Base-by-base conservation (phyloP, 2,113 vertebrate genomes). In the Morone chrysops region DNA sequence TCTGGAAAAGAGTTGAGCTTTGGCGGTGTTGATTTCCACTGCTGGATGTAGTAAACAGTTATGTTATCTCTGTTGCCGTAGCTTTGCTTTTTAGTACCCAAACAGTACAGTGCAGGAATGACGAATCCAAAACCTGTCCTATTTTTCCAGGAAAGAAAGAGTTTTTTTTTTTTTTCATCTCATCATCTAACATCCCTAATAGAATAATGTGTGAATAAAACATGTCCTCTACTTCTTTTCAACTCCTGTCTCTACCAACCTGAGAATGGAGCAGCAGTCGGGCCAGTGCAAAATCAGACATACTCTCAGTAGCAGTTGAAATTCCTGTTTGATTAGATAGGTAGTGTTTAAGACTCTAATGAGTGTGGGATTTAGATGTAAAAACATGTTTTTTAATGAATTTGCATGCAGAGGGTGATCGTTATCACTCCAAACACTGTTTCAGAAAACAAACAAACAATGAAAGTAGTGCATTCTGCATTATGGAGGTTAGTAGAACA, bases 151-250 rank as follows among this genome's bases (percentile, higher is more conserved):
- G 56, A 68, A 61, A 62, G 51, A 68, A 71, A 57, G 61, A 50
- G 48, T 17, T 25, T 50, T 76, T 83, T 74, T 76, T 83, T 74
- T 57, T 78, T 83, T 70, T 60, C 13, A 60, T 31, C 54, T 56
- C n/a, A 14, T 68, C 25, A 54, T 79, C 50, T 22, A 13, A 40
- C 63, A 36, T 45, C 70, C 13, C 22, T 45, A 50, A 70, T 31
- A 50, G 56, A 41, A 59, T 48, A 48, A 41, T 9, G 11, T 77
- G 48, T 80, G 77, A 79, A 75, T 75, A 61, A 77, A 76, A 70
- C 56, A 81, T 63, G 50, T 38, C 62, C 53, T 81, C 25, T 54
- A 56, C 53, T 78, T 20, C 43, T 5, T 50, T 78, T 74, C 18
- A 53, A 51, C 63, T 51, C 18, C 18, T 51, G 18, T 67, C 40